Evolutionary conservation across 2,797 vertebrate species (phyloP).

Genomic region (Xerus rutilus): DNA sequence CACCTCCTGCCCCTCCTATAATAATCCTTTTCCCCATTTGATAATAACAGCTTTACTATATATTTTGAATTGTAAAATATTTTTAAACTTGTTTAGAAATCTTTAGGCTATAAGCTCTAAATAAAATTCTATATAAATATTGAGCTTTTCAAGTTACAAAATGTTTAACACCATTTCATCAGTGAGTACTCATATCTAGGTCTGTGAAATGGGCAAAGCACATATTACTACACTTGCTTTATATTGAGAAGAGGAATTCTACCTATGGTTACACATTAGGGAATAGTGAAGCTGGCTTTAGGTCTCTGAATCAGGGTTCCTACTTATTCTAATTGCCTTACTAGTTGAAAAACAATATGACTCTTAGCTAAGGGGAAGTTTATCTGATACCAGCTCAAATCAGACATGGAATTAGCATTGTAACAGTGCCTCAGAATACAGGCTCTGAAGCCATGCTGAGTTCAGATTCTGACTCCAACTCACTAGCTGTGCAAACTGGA

Average conservation of each 20-base stretch:
- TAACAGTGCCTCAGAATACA: background rate
- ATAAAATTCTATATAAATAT: background rate
- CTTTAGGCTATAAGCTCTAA: slow-evolving; percentile 29
- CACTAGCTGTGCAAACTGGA: background rate
- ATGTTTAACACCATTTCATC: background rate
- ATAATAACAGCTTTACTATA: background rate
- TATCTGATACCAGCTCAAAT: background rate
- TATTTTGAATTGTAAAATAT: slow-evolving; percentile 29
- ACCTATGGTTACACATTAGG: background rate
- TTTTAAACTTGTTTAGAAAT: slow-evolving; percentile 16
- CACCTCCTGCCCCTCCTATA: background rate
- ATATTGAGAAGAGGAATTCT: background rate
- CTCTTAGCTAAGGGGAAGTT: background rate
- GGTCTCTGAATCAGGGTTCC: background rate
- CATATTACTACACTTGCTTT: background rate
- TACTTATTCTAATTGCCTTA: background rate
- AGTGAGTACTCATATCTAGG: background rate
- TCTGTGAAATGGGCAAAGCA: background rate
- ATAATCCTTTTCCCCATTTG: background rate
- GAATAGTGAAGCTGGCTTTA: background rate
- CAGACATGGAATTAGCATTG: background rate
- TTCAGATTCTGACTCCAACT: slow-evolving; percentile 45
- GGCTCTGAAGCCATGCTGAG: background rate
- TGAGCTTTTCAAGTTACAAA: slow-evolving; percentile 2
- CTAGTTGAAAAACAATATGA: background rate